Conservation (phyloP, 2,888 invertebrate species). For the Acrobasis consociella region DNA sequence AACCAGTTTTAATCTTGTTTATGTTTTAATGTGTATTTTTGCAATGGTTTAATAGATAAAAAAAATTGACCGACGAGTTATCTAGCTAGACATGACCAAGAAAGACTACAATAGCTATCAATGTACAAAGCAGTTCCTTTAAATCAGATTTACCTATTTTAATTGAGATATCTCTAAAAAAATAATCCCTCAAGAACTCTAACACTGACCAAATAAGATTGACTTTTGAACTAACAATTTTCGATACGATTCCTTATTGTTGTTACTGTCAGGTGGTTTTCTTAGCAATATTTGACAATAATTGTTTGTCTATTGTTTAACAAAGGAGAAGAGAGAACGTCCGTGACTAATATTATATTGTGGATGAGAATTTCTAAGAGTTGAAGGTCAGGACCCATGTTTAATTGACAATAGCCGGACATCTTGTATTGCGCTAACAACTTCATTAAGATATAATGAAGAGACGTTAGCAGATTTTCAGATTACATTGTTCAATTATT, state of each 20-base stretch:
- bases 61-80: neutral
- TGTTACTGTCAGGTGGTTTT: conserved; percentile 25
- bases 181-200: neutral
- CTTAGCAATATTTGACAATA: conserved; percentile 34
- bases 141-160: conserved; percentile 18
- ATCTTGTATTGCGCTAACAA: conserved; percentile 6
- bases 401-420: conserved; percentile 21
- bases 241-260: conserved; percentile 16
- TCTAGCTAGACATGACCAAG: neutral
- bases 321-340: conserved; percentile 26
- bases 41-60: too few species aligned
- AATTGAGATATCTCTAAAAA: conserved; percentile 14
- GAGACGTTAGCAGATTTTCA: conserved; percentile 5
- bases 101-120: conserved; percentile 4
- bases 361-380: conserved; percentile 21
- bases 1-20: too few species aligned
- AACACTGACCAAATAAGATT: neutral
- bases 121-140: neutral
- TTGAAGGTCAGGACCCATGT: conserved; percentile 19
- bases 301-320: conserved; percentile 26
- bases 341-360: conserved; percentile 26
- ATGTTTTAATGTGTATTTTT: too few species aligned
- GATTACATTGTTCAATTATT: conserved; percentile 2
- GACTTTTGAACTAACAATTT: neutral
- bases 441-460: conserved; percentile 15